Evolutionary conservation across 2,888 invertebrate genomes (phyloP).

Genomic region (Drosophila merina): DNA sequence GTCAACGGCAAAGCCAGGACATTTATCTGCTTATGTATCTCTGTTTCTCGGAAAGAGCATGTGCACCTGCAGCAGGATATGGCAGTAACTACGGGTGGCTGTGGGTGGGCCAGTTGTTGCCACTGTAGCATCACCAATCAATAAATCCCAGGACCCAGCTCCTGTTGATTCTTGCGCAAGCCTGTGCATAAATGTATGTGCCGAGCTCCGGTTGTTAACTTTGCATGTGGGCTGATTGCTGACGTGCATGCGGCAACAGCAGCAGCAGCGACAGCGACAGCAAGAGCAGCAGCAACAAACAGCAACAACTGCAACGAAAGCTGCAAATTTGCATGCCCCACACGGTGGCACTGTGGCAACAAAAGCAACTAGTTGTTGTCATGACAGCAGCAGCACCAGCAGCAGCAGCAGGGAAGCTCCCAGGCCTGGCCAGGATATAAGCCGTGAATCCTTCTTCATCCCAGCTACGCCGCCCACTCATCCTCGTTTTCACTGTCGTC

Average conservation of each 20-base stretch:
- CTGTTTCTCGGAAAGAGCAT: constrained; percentile 24
- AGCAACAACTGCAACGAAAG: constrained; percentile 10
- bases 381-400: constrained; percentile 39
- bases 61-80: constrained; percentile 38
- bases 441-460: constrained; percentile 29
- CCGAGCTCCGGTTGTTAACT: constrained; percentile 37
- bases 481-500: neutral
- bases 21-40: constrained; percentile 58
- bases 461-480: constrained; percentile 5
- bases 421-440: constrained; percentile 29
- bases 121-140: constrained; percentile 56
- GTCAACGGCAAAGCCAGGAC: constrained; percentile 52
- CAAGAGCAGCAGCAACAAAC: constrained; percentile 40
- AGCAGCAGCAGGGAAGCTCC: constrained; percentile 5
- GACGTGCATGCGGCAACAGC: constrained; percentile 56
- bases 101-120: constrained; percentile 11
- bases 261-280: constrained; percentile 45
- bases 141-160: constrained; percentile 75
- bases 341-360: constrained; percentile 17
- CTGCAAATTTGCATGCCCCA: constrained; percentile 21
- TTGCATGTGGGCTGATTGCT: constrained; percentile 58
- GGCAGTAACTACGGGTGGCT: neutral
- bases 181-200: constrained; percentile 68
- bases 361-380: constrained; percentile 70
- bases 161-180: constrained; percentile 72